Conservation (phyloP, 2,888 invertebrate species). For the Hydroisotoma schaefferi region DNA sequence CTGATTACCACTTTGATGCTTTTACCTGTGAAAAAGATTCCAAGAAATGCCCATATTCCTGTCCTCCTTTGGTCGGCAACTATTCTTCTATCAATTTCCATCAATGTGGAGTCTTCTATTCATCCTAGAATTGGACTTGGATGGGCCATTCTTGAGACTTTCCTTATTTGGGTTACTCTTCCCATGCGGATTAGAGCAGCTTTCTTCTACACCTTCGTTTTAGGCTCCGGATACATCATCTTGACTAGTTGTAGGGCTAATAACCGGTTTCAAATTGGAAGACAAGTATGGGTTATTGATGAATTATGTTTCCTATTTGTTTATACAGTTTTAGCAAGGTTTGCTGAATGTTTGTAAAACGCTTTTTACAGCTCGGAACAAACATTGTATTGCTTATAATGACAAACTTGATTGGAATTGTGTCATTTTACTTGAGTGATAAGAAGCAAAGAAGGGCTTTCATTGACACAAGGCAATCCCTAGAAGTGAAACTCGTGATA, state of each 20-base stretch:
- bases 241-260: conserved; percentile 35
- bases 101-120: conserved; percentile 54
- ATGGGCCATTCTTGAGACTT: conserved; percentile 69
- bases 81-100: conserved; percentile 41
- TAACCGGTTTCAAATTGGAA: conserved; percentile 31
- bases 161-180: conserved; percentile 69
- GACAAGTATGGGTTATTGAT: conserved; percentile 35
- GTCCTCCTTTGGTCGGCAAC: conserved; percentile 45
- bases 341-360: neutral
- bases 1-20: conserved; percentile 43
- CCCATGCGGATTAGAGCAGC: conserved; percentile 61
- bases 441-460: conserved; percentile 76
- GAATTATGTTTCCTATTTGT: neutral
- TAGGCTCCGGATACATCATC: conserved; percentile 42
- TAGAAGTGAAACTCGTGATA: conserved; percentile 86
- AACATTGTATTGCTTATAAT: conserved; percentile 68
- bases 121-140: conserved; percentile 62
- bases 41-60: conserved; percentile 45
- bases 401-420: conserved; percentile 70
- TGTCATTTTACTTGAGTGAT: conserved; percentile 72
- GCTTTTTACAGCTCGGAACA: conserved; percentile 63
- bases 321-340: too few species aligned
- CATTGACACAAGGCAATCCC: conserved; percentile 81
- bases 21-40: conserved; percentile 31
- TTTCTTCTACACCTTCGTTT: conserved; percentile 46